A percentile compares a stretch with the other conserved stretches of the same genome.
These are phyloP conservation scores for Leptinotarsa haldemani DNA, from an alignment of 2,888 invertebrate genomes.

Conservation along the genomic window DNA sequence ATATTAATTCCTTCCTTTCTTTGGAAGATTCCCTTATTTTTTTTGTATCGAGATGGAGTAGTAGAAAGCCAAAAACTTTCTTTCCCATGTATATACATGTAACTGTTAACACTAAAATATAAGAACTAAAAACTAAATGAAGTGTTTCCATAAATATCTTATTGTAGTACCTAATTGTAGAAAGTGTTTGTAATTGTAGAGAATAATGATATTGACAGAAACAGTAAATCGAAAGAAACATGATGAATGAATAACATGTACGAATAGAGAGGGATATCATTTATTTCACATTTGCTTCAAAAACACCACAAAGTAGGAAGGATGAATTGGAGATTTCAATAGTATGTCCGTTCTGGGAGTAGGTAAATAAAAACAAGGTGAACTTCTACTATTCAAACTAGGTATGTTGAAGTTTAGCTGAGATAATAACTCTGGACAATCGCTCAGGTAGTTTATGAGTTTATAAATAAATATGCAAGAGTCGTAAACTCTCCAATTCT, in stretches of 20 bases:
- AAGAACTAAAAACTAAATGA: constrained; percentile 14
- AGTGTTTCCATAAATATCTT: constrained; percentile 8
- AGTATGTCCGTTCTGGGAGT: not conserved
- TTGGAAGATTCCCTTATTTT: no score
- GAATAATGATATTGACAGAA: not conserved
- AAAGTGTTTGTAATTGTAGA: constrained; percentile 1
- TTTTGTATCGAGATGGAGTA: no score
- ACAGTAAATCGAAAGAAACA: not conserved
- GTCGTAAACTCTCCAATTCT: not conserved
- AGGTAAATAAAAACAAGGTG: not conserved
- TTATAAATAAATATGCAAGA: constrained; percentile 2
- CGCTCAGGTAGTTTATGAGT: constrained; percentile 10
- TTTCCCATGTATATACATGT: no score
- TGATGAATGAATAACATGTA: constrained; percentile 23
- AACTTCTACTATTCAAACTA: constrained; percentile 24
- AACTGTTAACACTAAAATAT: not conserved
- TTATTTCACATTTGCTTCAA: constrained; percentile 15
- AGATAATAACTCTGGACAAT: constrained; percentile 22
- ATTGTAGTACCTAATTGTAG: constrained; percentile 11
- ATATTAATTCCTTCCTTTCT: no score
- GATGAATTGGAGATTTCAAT: constrained; percentile 17
- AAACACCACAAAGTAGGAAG: constrained; percentile 13
- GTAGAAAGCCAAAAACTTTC: no score
- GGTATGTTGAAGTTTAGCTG: constrained; percentile 11
- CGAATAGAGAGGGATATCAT: not conserved